Conservation (phyloP, 2,888 invertebrate genomes). For the Drosophila maculinotata region DNA sequence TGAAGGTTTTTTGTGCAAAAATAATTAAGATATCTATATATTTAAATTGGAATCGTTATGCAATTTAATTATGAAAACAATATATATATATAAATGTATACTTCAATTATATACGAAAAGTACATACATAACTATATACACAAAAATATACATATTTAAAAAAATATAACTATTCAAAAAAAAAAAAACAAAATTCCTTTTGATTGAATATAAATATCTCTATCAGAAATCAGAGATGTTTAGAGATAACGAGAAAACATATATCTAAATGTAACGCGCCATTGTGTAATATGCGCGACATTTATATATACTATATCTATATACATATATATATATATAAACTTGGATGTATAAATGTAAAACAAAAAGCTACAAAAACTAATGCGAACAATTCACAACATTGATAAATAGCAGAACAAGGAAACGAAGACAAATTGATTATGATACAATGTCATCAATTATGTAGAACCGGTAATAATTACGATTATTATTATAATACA, state of each 20-base stretch:
- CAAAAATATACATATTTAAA: constrained; percentile 31
- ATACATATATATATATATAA: constrained; percentile 42
- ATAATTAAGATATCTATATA: constrained; percentile 22
- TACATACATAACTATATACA: constrained; percentile 14
- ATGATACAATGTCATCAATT: constrained; percentile 35
- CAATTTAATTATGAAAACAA: constrained; percentile 32
- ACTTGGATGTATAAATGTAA: constrained; percentile 67
- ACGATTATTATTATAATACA: constrained; percentile 72
- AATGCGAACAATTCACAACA: constrained; percentile 49
- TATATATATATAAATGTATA: constrained; percentile 32
- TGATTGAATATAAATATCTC: constrained; percentile 25
- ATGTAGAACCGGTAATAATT: constrained; percentile 65
- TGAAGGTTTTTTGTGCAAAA: constrained; percentile 79
- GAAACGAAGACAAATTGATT: constrained; percentile 41
- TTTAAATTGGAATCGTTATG: constrained; percentile 20
- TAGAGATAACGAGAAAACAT: constrained; percentile 25
- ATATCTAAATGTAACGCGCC: constrained; percentile 66
- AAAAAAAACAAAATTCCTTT: constrained; percentile 14
- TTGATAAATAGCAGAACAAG: constrained; percentile 43
- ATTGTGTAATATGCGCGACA: constrained; percentile 75
- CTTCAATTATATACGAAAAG: constrained; percentile 34
- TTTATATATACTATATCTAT: constrained; percentile 31
- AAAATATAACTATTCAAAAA: constrained; percentile 47
- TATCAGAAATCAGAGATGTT: constrained; percentile 26
- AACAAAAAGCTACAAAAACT: constrained; percentile 18